Base-by-base conservation (phyloP, 2,888 invertebrate species). In the Polyploca ridens region DNA sequence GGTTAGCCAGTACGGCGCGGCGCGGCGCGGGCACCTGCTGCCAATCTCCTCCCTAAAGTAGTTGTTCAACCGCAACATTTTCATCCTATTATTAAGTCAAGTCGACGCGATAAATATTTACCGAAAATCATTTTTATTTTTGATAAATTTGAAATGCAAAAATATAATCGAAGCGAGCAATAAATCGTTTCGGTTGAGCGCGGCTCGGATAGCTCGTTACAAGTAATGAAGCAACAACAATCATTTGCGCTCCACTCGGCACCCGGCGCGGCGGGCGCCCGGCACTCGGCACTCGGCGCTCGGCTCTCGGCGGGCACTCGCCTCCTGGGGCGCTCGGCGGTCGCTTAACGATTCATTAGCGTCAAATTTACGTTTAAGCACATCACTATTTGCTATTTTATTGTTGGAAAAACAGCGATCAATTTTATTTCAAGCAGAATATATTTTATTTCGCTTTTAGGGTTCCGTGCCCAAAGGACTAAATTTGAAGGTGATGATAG, bases 371-470 rank as follows among this genome's bases (percentile, higher is more conserved):
- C 54, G 54, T 54, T 49, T 54, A 54, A n/a, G 19, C 54, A 54
- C 54, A 54, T 54, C 54, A 54, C 54, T 54, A 54, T 54, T 10
- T 54, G 54, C 54, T 54, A 54, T 54, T 54, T 54, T 54, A 54
- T 54, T 54, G 54, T 19, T 19, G 54, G 10, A 54, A 54, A 19
- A 14, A 46, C 6, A 49, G 7, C 49, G n/a, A 49, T 54, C 10
- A 54, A 19, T 49, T 16, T 54, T 54, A 54, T 54, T 19, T 8
- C 19, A 14, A 3, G 6, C 54, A 54, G 19, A 16, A 3, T 19
- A 54, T 19, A 19, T 54, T 54, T 27, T 27, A 27, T 27, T 27
- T 27, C 27, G 27, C 2, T 27, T 27, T 27, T 27, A 27, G 27
- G 27, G 27, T 27, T 27, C 27, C 27, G 27, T 27, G 27, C 27